Evolutionary conservation across 1,140 invertebrate species (phyloP).

Genomic region (Pollicipes pollicipes): DNA sequence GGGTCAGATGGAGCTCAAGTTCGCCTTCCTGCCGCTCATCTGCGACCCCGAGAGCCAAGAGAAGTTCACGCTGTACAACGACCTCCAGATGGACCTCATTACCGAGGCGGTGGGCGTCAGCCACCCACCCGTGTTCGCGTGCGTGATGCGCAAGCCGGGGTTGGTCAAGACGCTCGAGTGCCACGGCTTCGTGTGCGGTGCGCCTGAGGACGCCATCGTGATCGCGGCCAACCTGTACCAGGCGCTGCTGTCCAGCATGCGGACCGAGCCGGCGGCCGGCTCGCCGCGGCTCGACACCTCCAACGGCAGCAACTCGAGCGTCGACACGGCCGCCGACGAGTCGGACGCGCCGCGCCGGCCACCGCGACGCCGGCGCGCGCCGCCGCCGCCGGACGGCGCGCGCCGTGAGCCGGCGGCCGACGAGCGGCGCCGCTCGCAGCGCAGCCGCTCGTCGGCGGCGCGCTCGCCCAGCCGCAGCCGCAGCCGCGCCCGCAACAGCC

Average conservation of each 20-base stretch:
- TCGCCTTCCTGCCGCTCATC: constrained; percentile 66
- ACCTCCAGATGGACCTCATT: constrained; percentile 14
- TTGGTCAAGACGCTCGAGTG: constrained; percentile 62
- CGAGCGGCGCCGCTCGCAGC: constrained; percentile 10
- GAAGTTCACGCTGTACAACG: constrained; percentile 19
- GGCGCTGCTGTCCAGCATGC: constrained; percentile 58
- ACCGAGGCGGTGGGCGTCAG: constrained; percentile 15
- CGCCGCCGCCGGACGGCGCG: constrained; percentile 12
- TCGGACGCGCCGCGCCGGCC: constrained; percentile 5
- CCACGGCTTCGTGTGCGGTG: constrained; percentile 68
- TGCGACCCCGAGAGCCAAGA: constrained; percentile 52
- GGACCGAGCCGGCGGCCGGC: constrained; percentile 7
- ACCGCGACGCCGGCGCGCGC: constrained; percentile 12
- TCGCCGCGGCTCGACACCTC: constrained; percentile 10
- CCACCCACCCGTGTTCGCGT: constrained; percentile 72
- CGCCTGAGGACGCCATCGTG: constrained; percentile 65
- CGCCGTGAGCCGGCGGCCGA: constrained; percentile 12
- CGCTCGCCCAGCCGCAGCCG: constrained; percentile 13
- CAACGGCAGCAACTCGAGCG: constrained; percentile 15
- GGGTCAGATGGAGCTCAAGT: constrained; percentile 27
- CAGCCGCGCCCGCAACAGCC: neutral
- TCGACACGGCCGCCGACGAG: constrained; percentile 14
- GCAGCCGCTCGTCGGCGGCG: constrained; percentile 16
- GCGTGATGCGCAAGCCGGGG: constrained; percentile 65
- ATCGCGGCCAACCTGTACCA: constrained; percentile 76